Evolutionary conservation across 2,797 vertebrate genomes (phyloP).

Genomic region (Hephaestus fuliginosus): DNA sequence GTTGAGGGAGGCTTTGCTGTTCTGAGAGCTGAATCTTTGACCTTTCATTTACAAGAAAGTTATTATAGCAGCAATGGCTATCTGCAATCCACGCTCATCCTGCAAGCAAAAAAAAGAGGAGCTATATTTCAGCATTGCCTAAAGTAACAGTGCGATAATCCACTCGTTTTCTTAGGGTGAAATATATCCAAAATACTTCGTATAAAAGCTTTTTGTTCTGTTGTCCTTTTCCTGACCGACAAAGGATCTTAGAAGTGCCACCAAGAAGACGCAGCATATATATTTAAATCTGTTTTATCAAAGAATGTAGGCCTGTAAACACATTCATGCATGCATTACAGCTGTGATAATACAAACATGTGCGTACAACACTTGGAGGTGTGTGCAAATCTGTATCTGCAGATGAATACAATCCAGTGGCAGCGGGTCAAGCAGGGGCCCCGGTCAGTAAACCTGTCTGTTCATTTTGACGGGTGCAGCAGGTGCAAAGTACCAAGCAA

Average conservation of each 20-base stretch:
- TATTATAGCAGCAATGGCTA: not conserved
- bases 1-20: not conserved
- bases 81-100: no score
- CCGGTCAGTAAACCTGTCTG: slow-evolving; percentile 69
- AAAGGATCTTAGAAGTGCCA: not conserved
- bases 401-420: slow-evolving; percentile 33
- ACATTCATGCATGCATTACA: not conserved
- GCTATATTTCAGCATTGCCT: not conserved
- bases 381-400: slow-evolving; percentile 1
- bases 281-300: not conserved
- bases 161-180: not conserved
- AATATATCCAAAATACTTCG: not conserved
- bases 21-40: not conserved
- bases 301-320: not conserved
- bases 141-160: not conserved
- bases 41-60: not conserved
- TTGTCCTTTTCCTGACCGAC: not conserved
- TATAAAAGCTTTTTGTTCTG: not conserved
- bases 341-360: not conserved
- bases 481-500: slow-evolving; percentile 71
- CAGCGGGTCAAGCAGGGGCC: slow-evolving; percentile 40
- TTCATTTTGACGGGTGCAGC: slow-evolving; percentile 62
- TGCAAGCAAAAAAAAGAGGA: not conserved
- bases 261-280: not conserved
- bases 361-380: slow-evolving; percentile 2